Percentiles rank a stretch among this genome's conserved stretches.
Conservation (phyloP, 2,113 vertebrate species). For the Porphyrio hochstetteri region DNA sequence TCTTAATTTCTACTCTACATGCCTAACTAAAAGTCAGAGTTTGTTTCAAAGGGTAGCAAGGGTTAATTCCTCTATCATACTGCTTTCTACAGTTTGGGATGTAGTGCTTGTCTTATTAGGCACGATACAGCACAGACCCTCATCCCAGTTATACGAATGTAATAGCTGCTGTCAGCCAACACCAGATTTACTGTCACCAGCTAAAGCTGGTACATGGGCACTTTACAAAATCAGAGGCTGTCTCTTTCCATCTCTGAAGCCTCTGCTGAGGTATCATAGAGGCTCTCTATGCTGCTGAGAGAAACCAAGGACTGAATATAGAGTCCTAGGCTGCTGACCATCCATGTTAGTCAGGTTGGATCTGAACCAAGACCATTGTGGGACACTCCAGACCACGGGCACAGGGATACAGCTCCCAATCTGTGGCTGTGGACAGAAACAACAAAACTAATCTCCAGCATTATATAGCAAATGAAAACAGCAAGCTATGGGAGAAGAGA, state of each 20-base stretch:
- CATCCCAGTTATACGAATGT: accelerated
- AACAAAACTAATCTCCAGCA: not conserved
- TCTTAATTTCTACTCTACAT: not conserved
- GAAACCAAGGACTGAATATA: not conserved
- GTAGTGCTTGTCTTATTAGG: not conserved
- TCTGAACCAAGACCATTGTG: not conserved
- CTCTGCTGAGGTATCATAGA: not conserved
- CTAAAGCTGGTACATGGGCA: not conserved
- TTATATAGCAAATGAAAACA: not conserved
- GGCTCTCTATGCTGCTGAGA: not conserved
- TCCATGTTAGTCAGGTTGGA: not conserved
- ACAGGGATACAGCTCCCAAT: not conserved
- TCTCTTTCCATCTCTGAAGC: not conserved
- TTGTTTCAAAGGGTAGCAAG: not conserved
- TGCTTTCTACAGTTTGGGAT: not conserved
- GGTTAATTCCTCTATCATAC: not conserved
- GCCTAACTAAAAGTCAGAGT: not conserved
- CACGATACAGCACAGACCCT: not conserved
- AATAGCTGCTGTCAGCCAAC: not conserved
- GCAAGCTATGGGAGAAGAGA: not conserved
- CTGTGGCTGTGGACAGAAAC: not conserved
- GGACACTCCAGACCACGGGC: not conserved
- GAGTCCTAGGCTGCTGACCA: not conserved
- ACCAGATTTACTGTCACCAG: not conserved
- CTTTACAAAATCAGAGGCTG: not conserved